These are phyloP conservation scores for Ochropacha duplaris DNA, from an alignment of 2,888 invertebrate species.

Conservation along the genomic window DNA sequence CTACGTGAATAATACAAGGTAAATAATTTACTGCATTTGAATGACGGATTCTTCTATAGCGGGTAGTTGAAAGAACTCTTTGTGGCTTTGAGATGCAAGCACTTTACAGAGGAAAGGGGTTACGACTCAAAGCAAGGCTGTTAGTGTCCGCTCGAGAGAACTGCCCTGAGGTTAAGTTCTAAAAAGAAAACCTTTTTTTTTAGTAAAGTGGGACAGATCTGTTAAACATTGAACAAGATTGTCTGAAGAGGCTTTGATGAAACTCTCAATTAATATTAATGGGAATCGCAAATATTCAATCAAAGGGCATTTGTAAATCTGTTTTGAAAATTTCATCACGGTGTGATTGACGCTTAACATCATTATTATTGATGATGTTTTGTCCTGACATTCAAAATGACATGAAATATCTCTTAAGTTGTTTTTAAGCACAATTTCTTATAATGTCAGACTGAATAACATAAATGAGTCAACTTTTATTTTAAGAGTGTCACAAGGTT, in stretches of 20 bases:
- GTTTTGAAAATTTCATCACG: background rate
- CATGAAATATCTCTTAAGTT: background rate
- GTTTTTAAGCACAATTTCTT: background rate
- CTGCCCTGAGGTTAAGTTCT: background rate
- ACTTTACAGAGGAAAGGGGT: background rate
- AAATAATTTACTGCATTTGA: background rate
- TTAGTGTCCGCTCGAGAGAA: background rate
- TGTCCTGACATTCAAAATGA: background rate
- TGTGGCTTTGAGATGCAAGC: background rate
- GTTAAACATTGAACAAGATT: background rate
- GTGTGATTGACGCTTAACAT: background rate
- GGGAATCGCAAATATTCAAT: background rate
- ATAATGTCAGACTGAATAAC: background rate
- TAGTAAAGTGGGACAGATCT: background rate
- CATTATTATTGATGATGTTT: background rate
- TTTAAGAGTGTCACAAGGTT: slow-evolving; percentile 14
- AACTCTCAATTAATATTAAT: background rate
- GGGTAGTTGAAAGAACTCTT: background rate
- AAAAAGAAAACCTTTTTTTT: background rate
- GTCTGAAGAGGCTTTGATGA: background rate
- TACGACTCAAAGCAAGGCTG: background rate
- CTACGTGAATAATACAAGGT: background rate
- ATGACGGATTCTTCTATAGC: background rate
- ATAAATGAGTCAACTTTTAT: slow-evolving; percentile 3
- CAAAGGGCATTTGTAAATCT: background rate